Percentiles rank a stretch among this genome's conserved stretches.
These are phyloP conservation scores for Porites australiensis DNA, from an alignment of 64 coral and sea anemone genomes.

Conservation along the genomic window DNA sequence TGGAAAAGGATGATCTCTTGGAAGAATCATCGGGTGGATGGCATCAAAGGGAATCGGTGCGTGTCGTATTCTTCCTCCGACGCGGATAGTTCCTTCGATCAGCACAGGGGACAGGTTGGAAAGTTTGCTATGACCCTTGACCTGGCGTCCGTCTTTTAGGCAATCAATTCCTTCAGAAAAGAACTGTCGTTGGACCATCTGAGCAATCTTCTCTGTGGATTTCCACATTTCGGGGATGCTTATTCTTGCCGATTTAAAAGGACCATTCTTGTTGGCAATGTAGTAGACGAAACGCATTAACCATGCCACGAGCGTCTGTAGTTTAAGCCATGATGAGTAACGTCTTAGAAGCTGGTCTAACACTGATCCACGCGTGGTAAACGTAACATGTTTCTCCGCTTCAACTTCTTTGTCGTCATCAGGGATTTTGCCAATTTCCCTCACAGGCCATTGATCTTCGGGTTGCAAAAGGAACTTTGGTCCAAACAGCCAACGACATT, in stretches of 20 bases:
- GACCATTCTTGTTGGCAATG: not conserved
- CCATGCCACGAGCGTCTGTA: not conserved
- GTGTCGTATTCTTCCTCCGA: not conserved
- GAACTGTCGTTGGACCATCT: conserved; percentile 2
- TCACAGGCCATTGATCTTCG: conserved; percentile 13
- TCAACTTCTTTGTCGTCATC: conserved; percentile 53
- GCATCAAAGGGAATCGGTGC: not conserved
- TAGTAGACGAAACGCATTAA: conserved; percentile 30
- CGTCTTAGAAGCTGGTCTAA: not conserved
- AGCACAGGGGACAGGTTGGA: not conserved
- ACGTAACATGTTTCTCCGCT: not conserved
- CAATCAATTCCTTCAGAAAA: not conserved
- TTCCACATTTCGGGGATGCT: not conserved
- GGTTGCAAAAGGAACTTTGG: conserved; percentile 27
- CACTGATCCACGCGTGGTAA: not conserved
- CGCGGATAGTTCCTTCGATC: not conserved
- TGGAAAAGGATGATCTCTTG: not conserved
- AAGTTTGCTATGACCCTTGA: not conserved
- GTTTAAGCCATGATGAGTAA: conserved; percentile 26
- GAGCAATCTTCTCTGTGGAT: not conserved
- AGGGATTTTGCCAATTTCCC: not conserved
- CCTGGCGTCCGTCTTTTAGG: not conserved
- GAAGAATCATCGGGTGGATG: not conserved
- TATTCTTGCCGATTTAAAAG: not conserved
- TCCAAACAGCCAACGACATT: conserved; percentile 51